Conservation (phyloP, 2,113 vertebrate species). For the Xiphorhynchus elegans region DNA sequence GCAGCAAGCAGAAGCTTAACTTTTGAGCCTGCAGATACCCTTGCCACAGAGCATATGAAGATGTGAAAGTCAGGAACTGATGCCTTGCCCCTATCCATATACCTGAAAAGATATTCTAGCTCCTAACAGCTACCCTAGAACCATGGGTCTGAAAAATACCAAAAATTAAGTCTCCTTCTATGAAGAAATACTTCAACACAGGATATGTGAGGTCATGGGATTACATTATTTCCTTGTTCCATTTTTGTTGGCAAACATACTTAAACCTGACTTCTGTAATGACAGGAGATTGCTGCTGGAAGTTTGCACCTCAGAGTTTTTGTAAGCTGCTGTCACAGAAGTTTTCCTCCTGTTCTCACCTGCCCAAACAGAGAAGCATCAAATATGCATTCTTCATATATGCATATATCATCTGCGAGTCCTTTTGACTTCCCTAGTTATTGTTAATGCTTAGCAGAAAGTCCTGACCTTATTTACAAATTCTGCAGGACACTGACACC, state of each 20-base stretch:
- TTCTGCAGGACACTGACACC: neutral
- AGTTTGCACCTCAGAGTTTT: neutral
- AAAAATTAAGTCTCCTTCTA: neutral
- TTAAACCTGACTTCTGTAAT: neutral
- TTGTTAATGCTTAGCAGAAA: conserved; percentile 36
- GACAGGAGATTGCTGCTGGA: neutral
- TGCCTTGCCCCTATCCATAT: neutral
- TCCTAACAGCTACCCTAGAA: neutral
- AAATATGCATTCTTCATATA: neutral
- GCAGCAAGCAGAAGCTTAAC: neutral
- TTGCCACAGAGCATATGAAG: neutral
- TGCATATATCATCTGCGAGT: neutral
- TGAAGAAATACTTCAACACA: neutral
- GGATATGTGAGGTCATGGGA: conserved; percentile 30
- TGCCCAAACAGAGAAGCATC: conserved; percentile 9
- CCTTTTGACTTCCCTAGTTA: neutral
- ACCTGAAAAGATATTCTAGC: neutral
- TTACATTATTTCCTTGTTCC: conserved; percentile 52
- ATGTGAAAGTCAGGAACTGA: neutral
- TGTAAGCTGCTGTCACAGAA: neutral
- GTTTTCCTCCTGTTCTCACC: neutral
- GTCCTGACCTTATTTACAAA: conserved; percentile 8
- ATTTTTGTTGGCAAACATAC: conserved; percentile 45
- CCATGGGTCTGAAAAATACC: neutral
- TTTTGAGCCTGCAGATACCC: neutral